These are phyloP conservation scores for Chinchilla lanigera DNA, from an alignment of 2,113 vertebrate genomes.

Conservation along the genomic window DNA sequence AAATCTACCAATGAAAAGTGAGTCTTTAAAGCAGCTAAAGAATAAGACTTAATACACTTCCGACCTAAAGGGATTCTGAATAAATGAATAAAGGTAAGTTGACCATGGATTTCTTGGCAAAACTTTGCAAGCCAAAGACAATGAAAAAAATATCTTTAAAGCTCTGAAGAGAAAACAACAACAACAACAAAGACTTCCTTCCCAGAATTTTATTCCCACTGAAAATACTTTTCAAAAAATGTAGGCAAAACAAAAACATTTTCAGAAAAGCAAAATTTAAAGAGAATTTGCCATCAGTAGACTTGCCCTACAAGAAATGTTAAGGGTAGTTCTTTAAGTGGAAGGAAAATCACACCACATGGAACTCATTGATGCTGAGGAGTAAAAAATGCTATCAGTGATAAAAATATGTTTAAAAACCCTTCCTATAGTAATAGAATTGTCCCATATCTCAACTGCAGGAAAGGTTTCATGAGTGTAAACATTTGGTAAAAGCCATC, in stretches of 20 bases:
- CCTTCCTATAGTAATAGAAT: not conserved
- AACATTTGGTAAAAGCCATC: not conserved
- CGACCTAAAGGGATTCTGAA: not conserved
- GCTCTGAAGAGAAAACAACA: not conserved
- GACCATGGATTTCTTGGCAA: not conserved
- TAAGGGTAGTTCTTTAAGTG: not conserved
- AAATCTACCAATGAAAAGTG: not conserved
- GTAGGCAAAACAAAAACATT: not conserved
- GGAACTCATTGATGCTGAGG: not conserved
- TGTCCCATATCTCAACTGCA: not conserved
- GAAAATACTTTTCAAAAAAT: slow-evolving; percentile 6
- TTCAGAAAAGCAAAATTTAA: not conserved
- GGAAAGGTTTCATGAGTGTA: not conserved
- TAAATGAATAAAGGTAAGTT: not conserved
- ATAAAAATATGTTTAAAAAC: not conserved
- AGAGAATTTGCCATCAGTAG: not conserved
- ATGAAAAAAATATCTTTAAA: not conserved
- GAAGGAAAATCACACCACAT: not conserved
- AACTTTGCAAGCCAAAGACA: not conserved
- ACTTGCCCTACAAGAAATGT: not conserved
- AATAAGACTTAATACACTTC: not conserved
- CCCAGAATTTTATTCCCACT: not conserved
- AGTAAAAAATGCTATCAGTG: not conserved
- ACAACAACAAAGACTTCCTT: not conserved
- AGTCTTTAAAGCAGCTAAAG: not conserved